Base-by-base conservation (phyloP, 2,888 invertebrate genomes). In the Lamellibrachia satsuma region DNA sequence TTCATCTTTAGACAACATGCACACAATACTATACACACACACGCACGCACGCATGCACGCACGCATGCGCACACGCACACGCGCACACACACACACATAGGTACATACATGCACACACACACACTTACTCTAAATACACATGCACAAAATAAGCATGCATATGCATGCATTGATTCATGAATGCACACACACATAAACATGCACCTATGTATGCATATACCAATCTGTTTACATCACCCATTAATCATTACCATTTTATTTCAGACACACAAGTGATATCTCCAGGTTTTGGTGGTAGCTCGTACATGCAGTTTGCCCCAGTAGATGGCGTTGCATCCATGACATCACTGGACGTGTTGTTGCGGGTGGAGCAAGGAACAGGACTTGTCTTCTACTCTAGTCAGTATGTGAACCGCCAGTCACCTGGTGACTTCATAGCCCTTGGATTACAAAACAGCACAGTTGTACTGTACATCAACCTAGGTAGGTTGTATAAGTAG, bases 321-420 rank as follows among this genome's bases (percentile, higher is more conserved):
- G 91, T 91, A 52, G 52, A 90, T 3, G 90, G 91, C 51, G 52
- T 15, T 11, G 55, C 90, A 22, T 52, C 92, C 52, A 1, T 91
- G 27, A 92, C 92, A 9, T 91, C 92, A 51, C 90, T 92, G 52
- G 91, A 75, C 27, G 7, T 92, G 7, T 91, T 51, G 91, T 52
- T 92, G 90, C 90, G 60, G 90, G 52, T 91, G 7, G 11, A 11
- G 27, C 7, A 90, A 52, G 90, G 11, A n/a, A 52, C 60, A 8
- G 92, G 92, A 3, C 91, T 92, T 52, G 27, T 92, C 27, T 91
- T 92, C 52, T 92, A 92, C 91, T 39, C 91, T 11, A 52, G 90
- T 52, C 91, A 92, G 91, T 91, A 75, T 22, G 60, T 52, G 9
- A 75, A 75, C 51, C 75, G 75, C n/a, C 75, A 60, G 52, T 9